Conservation (phyloP, 2,797 vertebrate species). For the Enteromius unitaeniatus region DNA sequence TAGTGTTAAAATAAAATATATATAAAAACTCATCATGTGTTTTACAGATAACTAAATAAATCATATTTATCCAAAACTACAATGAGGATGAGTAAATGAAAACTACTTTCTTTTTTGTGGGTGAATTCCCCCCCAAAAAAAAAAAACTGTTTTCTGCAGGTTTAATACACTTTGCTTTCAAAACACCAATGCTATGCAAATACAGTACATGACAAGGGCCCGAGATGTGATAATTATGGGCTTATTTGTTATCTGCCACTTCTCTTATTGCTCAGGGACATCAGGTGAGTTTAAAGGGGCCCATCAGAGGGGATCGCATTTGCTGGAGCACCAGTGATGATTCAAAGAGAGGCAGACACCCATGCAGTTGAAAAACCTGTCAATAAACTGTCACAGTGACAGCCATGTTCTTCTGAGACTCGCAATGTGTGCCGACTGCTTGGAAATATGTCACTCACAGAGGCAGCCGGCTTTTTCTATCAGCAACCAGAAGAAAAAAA, state of each 20-base stretch:
- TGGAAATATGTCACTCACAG: constrained; percentile 76
- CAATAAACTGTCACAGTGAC: constrained; percentile 83
- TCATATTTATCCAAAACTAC: not conserved
- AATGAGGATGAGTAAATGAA: not conserved
- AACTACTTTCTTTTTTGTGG: not conserved
- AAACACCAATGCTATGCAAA: constrained; percentile 80
- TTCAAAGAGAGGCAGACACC: constrained; percentile 75
- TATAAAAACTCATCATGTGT: not conserved
- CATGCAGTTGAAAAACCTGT: constrained; percentile 78
- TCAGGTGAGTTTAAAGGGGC: constrained; percentile 84
- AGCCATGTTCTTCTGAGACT: constrained; percentile 78
- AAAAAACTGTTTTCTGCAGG: constrained; percentile 74
- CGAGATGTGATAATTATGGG: constrained; percentile 86
- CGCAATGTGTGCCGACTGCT: constrained; percentile 67
- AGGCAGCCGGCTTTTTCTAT: constrained; percentile 66
- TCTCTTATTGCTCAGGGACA: constrained; percentile 84
- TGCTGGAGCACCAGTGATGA: constrained; percentile 76
- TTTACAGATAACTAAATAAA: not conserved
- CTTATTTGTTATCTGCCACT: constrained; percentile 89
- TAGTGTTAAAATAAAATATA: not conserved
- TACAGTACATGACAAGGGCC: constrained; percentile 78
- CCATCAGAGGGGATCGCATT: constrained; percentile 82
- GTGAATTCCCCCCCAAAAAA: constrained; percentile 74
- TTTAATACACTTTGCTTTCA: constrained; percentile 77
- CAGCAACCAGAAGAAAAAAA: constrained; percentile 63